phyloP scores from a whole-genome alignment of 2,113 vertebrate genomes.

The Rhadina sibilatrix region DNA sequence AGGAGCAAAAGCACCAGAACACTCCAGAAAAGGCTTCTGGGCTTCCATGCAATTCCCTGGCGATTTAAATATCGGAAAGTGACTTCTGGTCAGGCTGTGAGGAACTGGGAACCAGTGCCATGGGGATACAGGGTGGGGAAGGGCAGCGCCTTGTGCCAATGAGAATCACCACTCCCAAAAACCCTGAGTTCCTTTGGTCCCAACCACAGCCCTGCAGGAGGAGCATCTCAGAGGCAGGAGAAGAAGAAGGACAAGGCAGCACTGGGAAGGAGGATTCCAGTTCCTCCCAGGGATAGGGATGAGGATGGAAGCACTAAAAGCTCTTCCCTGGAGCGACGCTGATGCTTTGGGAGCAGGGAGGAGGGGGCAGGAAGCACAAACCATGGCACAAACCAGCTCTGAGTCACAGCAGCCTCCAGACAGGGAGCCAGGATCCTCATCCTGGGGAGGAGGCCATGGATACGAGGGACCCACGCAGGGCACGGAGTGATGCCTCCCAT shows the following conservation, averaged over 20 bases:
- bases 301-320: not conserved
- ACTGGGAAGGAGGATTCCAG: not conserved
- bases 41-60: not conserved
- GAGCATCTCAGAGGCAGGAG: fast-evolving
- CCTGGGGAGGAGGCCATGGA: fast-evolving
- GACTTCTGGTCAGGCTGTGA: not conserved
- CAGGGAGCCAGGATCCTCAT: not conserved
- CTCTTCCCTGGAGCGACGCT: not conserved
- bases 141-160: fast-evolving
- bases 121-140: too few species aligned
- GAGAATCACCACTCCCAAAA: not conserved
- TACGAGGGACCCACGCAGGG: fast-evolving
- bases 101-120: not conserved
- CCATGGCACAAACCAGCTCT: not conserved
- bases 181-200: fast-evolving
- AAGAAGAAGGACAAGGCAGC: not conserved
- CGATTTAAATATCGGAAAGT: not conserved
- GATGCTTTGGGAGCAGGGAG: not conserved
- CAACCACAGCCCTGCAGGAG: fast-evolving
- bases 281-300: not conserved
- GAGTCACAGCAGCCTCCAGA: not conserved
- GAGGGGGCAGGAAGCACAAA: not conserved
- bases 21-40: not conserved
- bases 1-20: fast-evolving
- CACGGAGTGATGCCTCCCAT: fast-evolving